Evolutionary conservation across 2,888 invertebrate genomes (phyloP).

Genomic region (Eugnorisma glareosa): DNA sequence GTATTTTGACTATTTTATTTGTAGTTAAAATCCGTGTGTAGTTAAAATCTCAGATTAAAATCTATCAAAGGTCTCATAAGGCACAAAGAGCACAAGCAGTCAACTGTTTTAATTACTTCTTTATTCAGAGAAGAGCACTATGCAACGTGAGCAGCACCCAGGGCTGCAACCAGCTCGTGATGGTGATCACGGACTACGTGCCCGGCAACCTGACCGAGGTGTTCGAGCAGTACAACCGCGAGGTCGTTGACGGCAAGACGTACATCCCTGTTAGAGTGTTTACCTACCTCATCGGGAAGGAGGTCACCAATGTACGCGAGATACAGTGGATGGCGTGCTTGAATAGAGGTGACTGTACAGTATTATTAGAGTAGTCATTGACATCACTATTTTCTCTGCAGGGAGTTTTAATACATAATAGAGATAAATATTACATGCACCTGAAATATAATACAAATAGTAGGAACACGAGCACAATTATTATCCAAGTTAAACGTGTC

Average conservation of each 20-base stretch:
- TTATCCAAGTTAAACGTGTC: constrained; percentile 38
- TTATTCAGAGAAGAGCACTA: constrained; percentile 75
- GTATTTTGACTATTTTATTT: background rate
- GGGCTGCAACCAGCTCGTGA: constrained; percentile 98
- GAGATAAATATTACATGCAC: background rate
- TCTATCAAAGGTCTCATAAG: background rate
- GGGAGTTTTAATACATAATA: background rate
- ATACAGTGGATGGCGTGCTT: constrained; percentile 98
- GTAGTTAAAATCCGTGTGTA: background rate
- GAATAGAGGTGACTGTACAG: constrained; percentile 93
- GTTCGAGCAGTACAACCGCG: constrained; percentile 95
- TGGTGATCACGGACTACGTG: constrained; percentile 99
- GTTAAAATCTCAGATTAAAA: background rate
- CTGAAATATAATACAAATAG: background rate
- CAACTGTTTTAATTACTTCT: background rate
- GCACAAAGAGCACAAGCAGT: background rate
- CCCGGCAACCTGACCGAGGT: constrained; percentile 96
- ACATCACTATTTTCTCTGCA: background rate
- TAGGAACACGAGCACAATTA: background rate
- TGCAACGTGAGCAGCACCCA: constrained; percentile 85
- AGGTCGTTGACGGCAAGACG: constrained; percentile 90
- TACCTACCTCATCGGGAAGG: constrained; percentile 98
- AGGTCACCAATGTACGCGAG: constrained; percentile 97
- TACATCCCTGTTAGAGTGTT: constrained; percentile 97
- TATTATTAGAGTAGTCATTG: background rate